Percentiles rank a stretch among this genome's conserved stretches.
Evolutionary conservation across 2,797 vertebrate genomes (phyloP).

Genomic region (Aeoliscus strigatus): DNA sequence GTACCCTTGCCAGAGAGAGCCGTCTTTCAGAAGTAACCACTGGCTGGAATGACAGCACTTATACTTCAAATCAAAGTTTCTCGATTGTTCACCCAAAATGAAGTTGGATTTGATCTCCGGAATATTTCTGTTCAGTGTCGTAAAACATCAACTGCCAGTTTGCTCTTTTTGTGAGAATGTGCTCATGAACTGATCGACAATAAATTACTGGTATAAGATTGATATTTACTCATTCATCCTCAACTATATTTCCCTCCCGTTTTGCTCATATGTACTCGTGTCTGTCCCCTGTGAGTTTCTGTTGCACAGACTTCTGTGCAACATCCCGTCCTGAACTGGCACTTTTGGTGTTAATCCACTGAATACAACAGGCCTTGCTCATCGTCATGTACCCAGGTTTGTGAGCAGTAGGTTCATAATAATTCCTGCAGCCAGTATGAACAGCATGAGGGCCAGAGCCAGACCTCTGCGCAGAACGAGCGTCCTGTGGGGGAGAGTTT

Average conservation of each 20-base stretch:
- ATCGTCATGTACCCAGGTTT: constrained; percentile 37
- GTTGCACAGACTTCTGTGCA: constrained; percentile 2
- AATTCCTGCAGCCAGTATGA: constrained; percentile 73
- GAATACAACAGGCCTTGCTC: background rate
- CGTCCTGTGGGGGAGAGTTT: constrained; percentile 16
- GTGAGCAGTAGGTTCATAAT: constrained; percentile 56
- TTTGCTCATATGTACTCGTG: constrained; percentile 2
- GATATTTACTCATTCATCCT: no score
- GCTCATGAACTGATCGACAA: no score
- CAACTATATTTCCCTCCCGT: background rate
- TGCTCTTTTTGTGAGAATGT: no score
- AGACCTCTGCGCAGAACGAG: constrained; percentile 64
- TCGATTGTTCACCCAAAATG: no score
- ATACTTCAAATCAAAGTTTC: constrained; percentile 17
- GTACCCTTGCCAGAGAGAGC: constrained; percentile 59
- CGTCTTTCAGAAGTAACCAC: constrained; percentile 21
- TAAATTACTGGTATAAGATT: no score
- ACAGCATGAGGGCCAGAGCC: constrained; percentile 60
- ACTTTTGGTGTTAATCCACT: background rate
- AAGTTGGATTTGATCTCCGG: no score
- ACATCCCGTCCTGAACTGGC: constrained; percentile 2
- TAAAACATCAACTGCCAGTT: no score
- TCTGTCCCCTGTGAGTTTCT: background rate
- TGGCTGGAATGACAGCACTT: constrained; percentile 39
- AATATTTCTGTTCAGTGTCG: no score